A percentile compares a stretch with the other conserved stretches of the same genome.
Evolutionary conservation across 2,113 vertebrate genomes (phyloP).

Genomic region (Pollimyrus isidori): DNA sequence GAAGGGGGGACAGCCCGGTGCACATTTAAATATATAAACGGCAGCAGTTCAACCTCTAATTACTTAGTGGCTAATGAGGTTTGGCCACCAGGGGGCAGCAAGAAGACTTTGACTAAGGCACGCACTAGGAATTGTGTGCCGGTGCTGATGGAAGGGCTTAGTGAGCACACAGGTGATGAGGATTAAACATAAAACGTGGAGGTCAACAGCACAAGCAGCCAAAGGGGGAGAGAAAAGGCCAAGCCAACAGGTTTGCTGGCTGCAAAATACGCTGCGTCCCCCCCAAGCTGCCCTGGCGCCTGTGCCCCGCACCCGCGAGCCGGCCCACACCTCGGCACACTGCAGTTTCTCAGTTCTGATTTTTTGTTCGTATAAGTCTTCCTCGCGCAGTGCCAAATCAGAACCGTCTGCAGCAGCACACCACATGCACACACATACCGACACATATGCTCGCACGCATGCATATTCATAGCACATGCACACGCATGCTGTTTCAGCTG

Average conservation of each 20-base stretch:
- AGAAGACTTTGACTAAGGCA: constrained; percentile 36
- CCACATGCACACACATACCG: constrained; percentile 11
- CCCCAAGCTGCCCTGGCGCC: neutral
- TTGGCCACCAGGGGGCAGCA: constrained; percentile 40
- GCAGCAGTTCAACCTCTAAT: constrained; percentile 10
- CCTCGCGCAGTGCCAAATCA: neutral
- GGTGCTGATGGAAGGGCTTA: constrained; percentile 28
- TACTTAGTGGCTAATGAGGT: neutral
- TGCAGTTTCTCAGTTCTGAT: neutral
- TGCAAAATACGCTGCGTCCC: neutral
- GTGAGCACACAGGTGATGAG: constrained; percentile 8
- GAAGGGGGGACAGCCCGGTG: neutral
- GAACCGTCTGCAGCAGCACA: neutral
- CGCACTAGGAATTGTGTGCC: constrained; percentile 27
- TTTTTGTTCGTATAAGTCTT: neutral
- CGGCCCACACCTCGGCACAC: neutral
- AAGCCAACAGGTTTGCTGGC: neutral
- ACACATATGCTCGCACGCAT: constrained; percentile 21
- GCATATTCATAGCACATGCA: constrained; percentile 9
- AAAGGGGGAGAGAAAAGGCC: neutral
- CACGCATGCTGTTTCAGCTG: constrained; percentile 3
- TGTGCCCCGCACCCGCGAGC: neutral
- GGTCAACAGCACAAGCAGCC: neutral
- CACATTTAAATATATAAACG: neutral
- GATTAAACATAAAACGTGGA: neutral